These are phyloP conservation scores for Arizona elegans DNA, from an alignment of 2,113 vertebrate genomes.

Conservation along the genomic window DNA sequence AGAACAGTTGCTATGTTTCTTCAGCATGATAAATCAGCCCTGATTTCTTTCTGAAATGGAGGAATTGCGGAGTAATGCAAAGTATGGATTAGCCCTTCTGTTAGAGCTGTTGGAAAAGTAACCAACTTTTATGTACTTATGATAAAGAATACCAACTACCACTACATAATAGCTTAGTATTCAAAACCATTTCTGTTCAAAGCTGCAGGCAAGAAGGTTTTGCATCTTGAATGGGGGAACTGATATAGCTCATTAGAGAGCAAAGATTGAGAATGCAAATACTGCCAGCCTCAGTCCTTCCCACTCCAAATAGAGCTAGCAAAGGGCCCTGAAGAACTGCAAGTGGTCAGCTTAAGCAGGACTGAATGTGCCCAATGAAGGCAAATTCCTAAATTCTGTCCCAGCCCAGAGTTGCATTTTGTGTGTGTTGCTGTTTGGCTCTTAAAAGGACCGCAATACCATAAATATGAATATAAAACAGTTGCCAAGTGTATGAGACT, in stretches of 20 bases:
- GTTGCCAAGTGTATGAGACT: too few species aligned
- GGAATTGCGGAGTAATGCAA: neutral
- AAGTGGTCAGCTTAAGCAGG: neutral
- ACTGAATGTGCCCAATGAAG: neutral
- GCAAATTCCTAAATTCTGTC: neutral
- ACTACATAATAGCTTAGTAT: neutral
- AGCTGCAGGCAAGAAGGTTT: neutral
- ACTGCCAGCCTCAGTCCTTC: neutral
- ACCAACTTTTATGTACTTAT: neutral
- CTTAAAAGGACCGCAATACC: neutral
- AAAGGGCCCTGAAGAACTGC: neutral
- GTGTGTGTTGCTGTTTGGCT: neutral
- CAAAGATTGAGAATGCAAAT: neutral
- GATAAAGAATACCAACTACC: neutral
- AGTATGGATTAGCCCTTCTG: neutral
- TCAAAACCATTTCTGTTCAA: neutral
- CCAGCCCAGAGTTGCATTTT: neutral
- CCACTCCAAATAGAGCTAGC: neutral
- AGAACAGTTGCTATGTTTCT: neutral
- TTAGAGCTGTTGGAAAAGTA: neutral
- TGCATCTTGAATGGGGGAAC: neutral
- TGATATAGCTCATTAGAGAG: neutral
- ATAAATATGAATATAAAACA: too few species aligned
- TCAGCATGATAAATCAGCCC: neutral
- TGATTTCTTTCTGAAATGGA: neutral